phyloP scores from a whole-genome alignment of 2,113 vertebrate genomes.

The Trichechus manatus region DNA sequence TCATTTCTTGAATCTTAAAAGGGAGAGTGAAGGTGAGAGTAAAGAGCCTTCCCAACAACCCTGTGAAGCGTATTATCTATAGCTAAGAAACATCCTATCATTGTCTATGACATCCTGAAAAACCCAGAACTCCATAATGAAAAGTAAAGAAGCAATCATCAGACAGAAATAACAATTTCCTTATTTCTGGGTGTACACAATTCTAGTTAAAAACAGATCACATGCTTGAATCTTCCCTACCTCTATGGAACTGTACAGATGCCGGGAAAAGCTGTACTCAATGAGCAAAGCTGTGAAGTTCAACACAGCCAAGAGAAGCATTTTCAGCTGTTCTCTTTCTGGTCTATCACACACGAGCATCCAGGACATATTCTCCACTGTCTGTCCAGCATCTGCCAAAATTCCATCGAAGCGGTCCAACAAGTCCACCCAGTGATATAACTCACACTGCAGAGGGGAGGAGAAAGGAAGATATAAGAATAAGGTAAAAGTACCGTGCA shows the following conservation, averaged over 20 bases:
- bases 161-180: slow-evolving; percentile 26
- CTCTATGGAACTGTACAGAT: slow-evolving; percentile 99
- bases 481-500: neutral
- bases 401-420: slow-evolving; percentile 98
- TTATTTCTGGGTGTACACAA: neutral
- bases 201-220: slow-evolving; percentile 53
- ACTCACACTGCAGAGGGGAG: slow-evolving; percentile 91
- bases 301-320: slow-evolving; percentile 95
- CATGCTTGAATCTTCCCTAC: slow-evolving; percentile 83
- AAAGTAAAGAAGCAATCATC: slow-evolving; percentile 32
- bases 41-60: slow-evolving; percentile 44
- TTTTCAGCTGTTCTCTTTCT: slow-evolving; percentile 94
- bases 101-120: slow-evolving; percentile 5
- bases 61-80: slow-evolving; percentile 20
- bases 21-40: neutral
- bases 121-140: slow-evolving; percentile 21
- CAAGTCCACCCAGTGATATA: slow-evolving; percentile 99
- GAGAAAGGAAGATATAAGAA: neutral
- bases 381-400: slow-evolving; percentile 96
- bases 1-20: slow-evolving; percentile 53
- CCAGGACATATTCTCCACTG: slow-evolving; percentile 97
- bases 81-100: slow-evolving; percentile 5
- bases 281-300: slow-evolving; percentile 98
- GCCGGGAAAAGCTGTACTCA: slow-evolving; percentile 98
- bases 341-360: slow-evolving; percentile 96